Evolutionary conservation across 2,888 invertebrate genomes (phyloP), one percentile per base, ranked within the genome.

Genomic region (Arrhopalites spinosus): DNA sequence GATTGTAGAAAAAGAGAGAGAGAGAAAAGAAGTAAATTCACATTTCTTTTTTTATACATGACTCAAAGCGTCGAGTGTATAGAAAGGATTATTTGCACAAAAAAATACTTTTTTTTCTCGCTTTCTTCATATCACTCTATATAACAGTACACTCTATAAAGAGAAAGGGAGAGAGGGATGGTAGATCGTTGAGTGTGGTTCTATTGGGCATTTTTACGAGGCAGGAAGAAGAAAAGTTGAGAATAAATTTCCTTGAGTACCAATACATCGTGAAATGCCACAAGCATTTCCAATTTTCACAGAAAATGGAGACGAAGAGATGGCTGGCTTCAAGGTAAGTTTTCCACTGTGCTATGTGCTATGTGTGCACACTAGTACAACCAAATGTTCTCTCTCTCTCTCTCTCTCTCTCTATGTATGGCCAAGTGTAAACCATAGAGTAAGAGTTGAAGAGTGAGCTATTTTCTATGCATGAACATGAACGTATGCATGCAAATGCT

Each of bases 201-300:
- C 53, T 59, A 5, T 59, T 17, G 36, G 23, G 43, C 43, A 66
- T 70, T 70, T 70, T 56, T 70, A 74, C 59, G 61, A 74, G 68
- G 59, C 25, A 74, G 43, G 43, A 74, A 47, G 64, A 61, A 73
- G 53, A 73, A 45, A 66, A 73, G 53, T 50, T 50, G 29, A 50
- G 74, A 74, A 74, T 74, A 74, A 74, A 74, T 74, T 74, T 74
- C 59, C 56, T 67, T 68, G 68, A 74, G 74, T 56, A 68, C 74
- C 66, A 74, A 67, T 67, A 66, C 66, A 67, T 67, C 67, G 15
- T 30, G 59, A 68, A 74, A 74, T 68, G 74, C 76, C 76, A 73
- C 76, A 77, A 73, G 76, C 70, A 77, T 77, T 77, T 76, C 73
- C 76, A 76, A 76, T 76, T 73, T 76, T 70, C 73, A 73, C 56